Conservation (phyloP, 2,797 vertebrate genomes). For the Okamejei kenojei region DNA sequence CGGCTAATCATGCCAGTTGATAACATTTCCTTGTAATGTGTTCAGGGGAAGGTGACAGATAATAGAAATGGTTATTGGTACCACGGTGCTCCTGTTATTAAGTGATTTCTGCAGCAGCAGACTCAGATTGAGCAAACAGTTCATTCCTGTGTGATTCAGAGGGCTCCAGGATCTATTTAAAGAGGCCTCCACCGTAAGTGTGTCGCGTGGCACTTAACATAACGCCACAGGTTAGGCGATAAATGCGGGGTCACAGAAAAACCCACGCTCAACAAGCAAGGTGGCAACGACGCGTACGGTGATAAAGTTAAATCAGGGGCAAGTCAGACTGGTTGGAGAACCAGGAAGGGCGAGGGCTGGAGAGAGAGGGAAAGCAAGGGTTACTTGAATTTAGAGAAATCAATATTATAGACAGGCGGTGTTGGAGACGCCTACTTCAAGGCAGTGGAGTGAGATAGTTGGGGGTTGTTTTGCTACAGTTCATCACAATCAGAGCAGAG, state of each 20-base stretch:
- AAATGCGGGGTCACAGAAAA: background rate
- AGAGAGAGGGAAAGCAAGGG: no score
- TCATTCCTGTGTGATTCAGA: constrained; percentile 19
- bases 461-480: background rate
- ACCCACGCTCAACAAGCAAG: no score
- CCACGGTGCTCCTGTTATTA: constrained; percentile 6
- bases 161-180: constrained; percentile 12
- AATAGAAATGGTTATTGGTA: background rate
- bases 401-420: no score
- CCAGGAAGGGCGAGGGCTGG: no score
- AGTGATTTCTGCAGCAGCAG: background rate
- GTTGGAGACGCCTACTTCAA: no score
- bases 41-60: background rate
- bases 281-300: no score
- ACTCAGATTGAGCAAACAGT: background rate
- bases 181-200: background rate
- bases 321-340: no score
- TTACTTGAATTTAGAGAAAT: no score
- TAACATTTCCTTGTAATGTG: constrained; percentile 5
- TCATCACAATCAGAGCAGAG: background rate
- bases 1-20: background rate
- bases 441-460: background rate
- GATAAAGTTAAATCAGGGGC: no score
- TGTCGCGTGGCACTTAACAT: background rate
- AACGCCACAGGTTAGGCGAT: background rate